phyloP scores from a whole-genome alignment of 2,888 invertebrate genomes.

The Xiphydria camelus region DNA sequence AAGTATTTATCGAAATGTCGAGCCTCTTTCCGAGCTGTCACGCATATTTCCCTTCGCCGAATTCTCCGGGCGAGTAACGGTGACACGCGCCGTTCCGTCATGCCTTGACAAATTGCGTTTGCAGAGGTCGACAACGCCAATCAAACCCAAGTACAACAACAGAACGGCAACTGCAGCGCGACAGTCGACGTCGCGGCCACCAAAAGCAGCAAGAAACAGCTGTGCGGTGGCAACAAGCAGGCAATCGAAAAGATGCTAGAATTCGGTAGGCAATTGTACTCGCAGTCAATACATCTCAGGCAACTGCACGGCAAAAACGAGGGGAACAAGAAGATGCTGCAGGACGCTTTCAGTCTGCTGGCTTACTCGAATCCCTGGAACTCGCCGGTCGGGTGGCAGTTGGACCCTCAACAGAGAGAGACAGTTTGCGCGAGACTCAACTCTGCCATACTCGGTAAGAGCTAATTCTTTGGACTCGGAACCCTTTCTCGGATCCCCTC shows the following conservation, averaged over 20 bases:
- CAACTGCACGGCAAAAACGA: constrained; percentile 82
- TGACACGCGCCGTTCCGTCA: too few species aligned
- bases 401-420: constrained; percentile 93
- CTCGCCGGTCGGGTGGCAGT: constrained; percentile 94
- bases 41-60: too few species aligned
- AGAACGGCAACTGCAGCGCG: constrained; percentile 36
- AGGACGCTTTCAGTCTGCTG: constrained; percentile 97
- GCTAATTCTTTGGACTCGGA: background rate
- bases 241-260: constrained; percentile 93
- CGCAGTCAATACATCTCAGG: constrained; percentile 83
- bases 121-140: constrained; percentile 60
- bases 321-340: constrained; percentile 85
- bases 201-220: constrained; percentile 56
- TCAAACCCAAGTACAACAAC: constrained; percentile 40
- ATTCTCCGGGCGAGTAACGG: too few species aligned
- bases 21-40: too few species aligned
- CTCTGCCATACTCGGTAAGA: constrained; percentile 92
- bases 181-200: constrained; percentile 34
- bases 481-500: background rate
- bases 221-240: constrained; percentile 73
- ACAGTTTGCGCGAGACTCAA: constrained; percentile 94
- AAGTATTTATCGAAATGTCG: too few species aligned
- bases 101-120: too few species aligned
- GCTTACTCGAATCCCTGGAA: constrained; percentile 98
- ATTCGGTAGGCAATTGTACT: constrained; percentile 91